phyloP scores from a whole-genome alignment of 2,113 vertebrate species.

The Scytalopus superciliaris region DNA sequence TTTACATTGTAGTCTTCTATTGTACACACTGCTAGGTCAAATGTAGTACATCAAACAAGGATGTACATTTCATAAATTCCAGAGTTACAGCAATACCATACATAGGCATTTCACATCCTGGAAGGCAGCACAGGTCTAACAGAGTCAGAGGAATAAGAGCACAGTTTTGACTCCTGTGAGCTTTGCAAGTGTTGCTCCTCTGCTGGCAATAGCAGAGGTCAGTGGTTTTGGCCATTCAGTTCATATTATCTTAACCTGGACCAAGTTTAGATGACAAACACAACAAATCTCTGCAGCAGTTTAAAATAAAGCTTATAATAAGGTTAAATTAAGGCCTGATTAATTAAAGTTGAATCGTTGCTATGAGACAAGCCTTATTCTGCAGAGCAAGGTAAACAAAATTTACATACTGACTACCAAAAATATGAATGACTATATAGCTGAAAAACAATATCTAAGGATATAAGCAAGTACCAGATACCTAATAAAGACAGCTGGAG shows the following conservation, averaged over 20 bases:
- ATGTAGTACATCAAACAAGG: constrained; percentile 78
- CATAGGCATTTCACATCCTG: neutral
- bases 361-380: neutral
- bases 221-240: neutral
- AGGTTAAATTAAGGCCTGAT: neutral
- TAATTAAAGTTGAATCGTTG: neutral
- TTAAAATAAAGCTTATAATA: neutral
- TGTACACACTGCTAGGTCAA: constrained; percentile 61
- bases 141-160: neutral
- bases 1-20: constrained; percentile 51
- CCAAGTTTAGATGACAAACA: neutral
- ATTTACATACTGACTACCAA: neutral
- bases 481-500: neutral
- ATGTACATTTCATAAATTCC: constrained; percentile 62
- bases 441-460: neutral
- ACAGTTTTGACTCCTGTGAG: constrained; percentile 3
- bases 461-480: neutral
- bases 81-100: constrained; percentile 31
- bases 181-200: neutral
- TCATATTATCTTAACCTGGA: neutral
- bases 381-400: neutral
- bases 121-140: neutral
- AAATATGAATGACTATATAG: neutral
- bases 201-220: neutral
- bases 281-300: neutral